These are phyloP conservation scores for Helicolenus hilgendorfi DNA, from an alignment of 2,797 vertebrate genomes.

Conservation along the genomic window DNA sequence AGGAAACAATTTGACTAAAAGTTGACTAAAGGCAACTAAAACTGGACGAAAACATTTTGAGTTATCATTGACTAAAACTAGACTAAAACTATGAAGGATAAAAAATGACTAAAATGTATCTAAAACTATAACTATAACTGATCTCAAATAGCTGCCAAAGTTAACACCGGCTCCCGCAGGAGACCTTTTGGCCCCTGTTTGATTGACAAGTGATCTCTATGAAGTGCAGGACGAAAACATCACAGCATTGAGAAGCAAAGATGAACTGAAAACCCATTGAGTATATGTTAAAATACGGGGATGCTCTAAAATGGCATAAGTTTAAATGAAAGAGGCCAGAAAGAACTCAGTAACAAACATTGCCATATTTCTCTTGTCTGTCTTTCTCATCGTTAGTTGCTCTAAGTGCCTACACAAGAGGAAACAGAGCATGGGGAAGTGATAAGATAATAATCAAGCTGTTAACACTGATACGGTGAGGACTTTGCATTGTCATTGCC, in stretches of 20 bases:
- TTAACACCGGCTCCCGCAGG: background rate
- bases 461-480: constrained; percentile 20
- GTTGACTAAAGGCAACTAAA: no score
- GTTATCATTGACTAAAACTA: no score
- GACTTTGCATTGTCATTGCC: constrained; percentile 32
- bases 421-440: constrained; percentile 18
- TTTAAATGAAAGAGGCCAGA: background rate
- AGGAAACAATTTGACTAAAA: background rate
- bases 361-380: background rate
- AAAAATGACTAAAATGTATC: no score
- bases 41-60: no score
- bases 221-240: background rate
- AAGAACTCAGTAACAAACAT: background rate
- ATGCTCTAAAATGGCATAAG: background rate
- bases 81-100: no score
- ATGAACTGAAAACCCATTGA: background rate
- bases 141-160: no score
- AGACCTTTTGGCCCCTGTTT: background rate
- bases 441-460: constrained; percentile 35
- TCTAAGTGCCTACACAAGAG: background rate
- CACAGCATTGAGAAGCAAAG: background rate
- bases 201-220: background rate
- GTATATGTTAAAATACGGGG: background rate
- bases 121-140: no score
- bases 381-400: background rate